These are phyloP conservation scores for Diarsia rubi DNA, from an alignment of 2,888 invertebrate species.

Conservation along the genomic window DNA sequence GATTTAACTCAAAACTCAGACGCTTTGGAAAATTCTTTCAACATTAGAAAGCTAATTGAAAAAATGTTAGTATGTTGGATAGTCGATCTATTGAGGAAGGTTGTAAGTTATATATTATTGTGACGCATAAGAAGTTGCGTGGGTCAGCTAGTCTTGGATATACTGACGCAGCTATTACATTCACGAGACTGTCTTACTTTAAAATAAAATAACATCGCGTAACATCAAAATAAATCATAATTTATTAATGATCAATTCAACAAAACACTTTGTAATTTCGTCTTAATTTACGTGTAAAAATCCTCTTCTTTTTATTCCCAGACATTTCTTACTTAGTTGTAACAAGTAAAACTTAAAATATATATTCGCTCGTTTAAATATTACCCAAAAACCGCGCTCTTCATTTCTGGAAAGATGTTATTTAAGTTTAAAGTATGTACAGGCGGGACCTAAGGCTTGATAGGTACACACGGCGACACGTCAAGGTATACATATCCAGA, in stretches of 20 bases:
- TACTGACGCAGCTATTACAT: background rate
- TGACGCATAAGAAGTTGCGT: no score
- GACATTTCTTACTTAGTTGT: background rate
- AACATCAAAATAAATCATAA: background rate
- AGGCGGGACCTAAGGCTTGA: no score
- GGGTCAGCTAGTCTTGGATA: no score
- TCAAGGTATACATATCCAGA: no score
- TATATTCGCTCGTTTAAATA: background rate
- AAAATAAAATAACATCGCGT: conserved; percentile 4
- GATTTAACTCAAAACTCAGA: no score
- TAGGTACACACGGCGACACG: background rate
- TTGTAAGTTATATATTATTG: no score
- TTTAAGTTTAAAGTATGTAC: background rate
- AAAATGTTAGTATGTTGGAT: no score
- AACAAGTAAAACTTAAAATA: background rate
- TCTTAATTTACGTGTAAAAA: background rate
- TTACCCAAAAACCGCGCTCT: background rate
- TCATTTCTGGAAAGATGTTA: background rate
- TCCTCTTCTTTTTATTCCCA: background rate
- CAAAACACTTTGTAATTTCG: background rate
- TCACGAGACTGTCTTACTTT: background rate
- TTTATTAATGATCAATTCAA: conserved; percentile 3
- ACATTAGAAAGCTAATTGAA: no score
- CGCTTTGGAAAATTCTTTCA: no score
- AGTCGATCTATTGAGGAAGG: no score